Evolutionary conservation across 2,113 vertebrate genomes (phyloP).

Genomic region (Chaetorhynchus papuensis): DNA sequence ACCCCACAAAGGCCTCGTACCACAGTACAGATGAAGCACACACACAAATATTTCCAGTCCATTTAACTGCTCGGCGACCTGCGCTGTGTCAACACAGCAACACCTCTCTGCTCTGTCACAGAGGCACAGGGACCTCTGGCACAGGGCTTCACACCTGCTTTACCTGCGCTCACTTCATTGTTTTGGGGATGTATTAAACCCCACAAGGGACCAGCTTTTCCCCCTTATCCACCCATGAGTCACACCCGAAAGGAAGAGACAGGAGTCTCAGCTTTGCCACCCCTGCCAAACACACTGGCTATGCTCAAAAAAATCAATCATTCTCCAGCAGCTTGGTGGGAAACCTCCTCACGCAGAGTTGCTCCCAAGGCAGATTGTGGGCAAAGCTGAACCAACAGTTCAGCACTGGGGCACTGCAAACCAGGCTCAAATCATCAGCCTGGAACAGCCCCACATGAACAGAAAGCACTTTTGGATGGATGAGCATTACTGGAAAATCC

Average conservation of each 20-base stretch:
- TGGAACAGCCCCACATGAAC: neutral
- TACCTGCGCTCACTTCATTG: neutral
- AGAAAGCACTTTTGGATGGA: neutral
- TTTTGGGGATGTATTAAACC: neutral
- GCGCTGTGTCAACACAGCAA: neutral
- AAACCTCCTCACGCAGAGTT: fast-evolving
- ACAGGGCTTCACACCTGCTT: neutral
- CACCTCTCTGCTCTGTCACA: neutral
- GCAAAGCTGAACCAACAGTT: neutral
- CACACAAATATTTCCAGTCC: neutral
- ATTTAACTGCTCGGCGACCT: neutral
- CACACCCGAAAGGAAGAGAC: neutral
- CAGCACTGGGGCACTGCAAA: neutral
- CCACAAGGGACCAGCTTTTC: neutral
- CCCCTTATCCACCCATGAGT: neutral
- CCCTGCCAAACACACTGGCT: neutral
- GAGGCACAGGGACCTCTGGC: neutral
- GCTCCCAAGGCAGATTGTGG: neutral
- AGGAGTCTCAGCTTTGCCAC: neutral
- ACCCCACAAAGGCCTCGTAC: neutral
- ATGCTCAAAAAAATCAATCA: neutral
- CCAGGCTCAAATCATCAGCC: neutral
- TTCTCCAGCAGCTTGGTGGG: neutral
- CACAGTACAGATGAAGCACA: neutral
- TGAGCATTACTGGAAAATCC: neutral